Conservation (phyloP, 1,140 invertebrate species). For the Babylonia areolata region DNA sequence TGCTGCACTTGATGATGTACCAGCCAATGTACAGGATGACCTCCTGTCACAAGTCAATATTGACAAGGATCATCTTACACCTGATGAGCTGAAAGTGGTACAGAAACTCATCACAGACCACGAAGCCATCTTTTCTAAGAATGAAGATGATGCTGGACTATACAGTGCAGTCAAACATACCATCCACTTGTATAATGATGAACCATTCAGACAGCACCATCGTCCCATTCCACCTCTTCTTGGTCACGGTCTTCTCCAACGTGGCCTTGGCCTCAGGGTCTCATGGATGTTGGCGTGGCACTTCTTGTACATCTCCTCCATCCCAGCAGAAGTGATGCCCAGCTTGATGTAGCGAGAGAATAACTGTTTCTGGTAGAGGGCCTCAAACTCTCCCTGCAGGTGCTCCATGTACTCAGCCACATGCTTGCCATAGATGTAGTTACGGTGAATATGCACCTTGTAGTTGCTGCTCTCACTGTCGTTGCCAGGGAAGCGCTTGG, state of each 20-base stretch:
- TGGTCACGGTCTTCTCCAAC: conserved; percentile 79
- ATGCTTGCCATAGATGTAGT: conserved; percentile 97
- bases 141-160: too few species aligned
- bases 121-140: too few species aligned
- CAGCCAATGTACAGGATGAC: too few species aligned
- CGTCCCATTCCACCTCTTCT: conserved; percentile 79
- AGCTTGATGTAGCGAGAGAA: conserved; percentile 96
- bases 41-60: too few species aligned
- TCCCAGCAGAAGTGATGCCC: conserved; percentile 85
- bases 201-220: too few species aligned
- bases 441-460: conserved; percentile 82
- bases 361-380: conserved; percentile 93
- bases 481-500: conserved; percentile 98
- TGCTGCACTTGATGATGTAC: too few species aligned
- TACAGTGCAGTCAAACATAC: too few species aligned
- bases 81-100: too few species aligned
- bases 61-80: too few species aligned
- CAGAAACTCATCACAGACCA: too few species aligned
- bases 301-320: conserved; percentile 97
- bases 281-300: conserved; percentile 94
- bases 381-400: conserved; percentile 95
- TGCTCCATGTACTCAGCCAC: conserved; percentile 97
- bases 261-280: conserved; percentile 80
- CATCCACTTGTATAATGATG: too few species aligned
- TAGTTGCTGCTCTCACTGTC: conserved; percentile 94